Evolutionary conservation across 2,888 invertebrate species (phyloP), one percentile per base, ranked within the genome.

Genomic region (Papilio gigon): DNA sequence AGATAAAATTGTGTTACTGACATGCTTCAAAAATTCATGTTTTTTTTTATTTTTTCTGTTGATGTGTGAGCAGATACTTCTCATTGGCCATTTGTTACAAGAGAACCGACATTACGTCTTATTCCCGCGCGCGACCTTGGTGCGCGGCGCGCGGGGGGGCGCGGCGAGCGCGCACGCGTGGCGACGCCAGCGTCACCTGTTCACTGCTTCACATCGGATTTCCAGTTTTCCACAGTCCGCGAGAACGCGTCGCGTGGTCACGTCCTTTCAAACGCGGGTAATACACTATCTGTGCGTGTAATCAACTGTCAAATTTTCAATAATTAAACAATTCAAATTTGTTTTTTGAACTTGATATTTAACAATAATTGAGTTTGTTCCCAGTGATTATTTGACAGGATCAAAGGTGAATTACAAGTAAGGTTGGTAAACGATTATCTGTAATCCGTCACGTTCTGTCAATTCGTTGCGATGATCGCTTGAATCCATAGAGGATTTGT

Each of bases 401-500:
- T 53, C 50, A 50, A 37, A 22, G 50, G 30, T 56, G 27, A 17
- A 4, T 56, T 27, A 56, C 60, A 22, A 14, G 42, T 74, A 77
- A 83, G 85, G 85, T 86, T 77, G 83, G 85, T 84, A 76, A 74
- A 76, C 79, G 77, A 81, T 85, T 82, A 83, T 85, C 83, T 83
- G 71, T 75, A 78, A 79, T 77, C 80, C 77, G 85, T 88, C 88
- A 87, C 88, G 88, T 87, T 87, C 84, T 78, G 83, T 84, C 86
- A 81, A 87, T 87, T 84, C 83, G 84, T 81, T 82, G 79, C 75
- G 79, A 80, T 84, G 84, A 78, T 85, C 84, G 70, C 65, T 68
- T 76, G 77, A 80, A 80, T 81, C 82, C 82, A 83, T 84, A 82
- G 80, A 79, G 77, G 80, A 68, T 68, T 64, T 71, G 81, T 82